Base-by-base conservation (phyloP, 92 coral and sea anemone genomes). In the Parazoanthus swiftii region DNA sequence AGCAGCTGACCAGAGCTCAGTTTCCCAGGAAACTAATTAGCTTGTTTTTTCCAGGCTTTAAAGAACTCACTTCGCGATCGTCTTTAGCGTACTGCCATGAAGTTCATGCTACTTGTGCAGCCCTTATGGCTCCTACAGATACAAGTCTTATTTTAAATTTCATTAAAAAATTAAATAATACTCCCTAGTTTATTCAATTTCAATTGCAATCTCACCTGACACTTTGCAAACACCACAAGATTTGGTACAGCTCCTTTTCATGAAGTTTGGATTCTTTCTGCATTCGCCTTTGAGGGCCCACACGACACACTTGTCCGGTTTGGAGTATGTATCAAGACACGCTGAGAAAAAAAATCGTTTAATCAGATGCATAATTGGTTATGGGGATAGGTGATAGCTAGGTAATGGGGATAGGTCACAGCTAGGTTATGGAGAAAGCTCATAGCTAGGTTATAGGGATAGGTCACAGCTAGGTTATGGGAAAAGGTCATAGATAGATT, bases 221-320 rank as follows among this genome's bases (percentile, higher is more conserved):
- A 36, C 51, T 65, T 65, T 66, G 20, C 86, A 82, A 37, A 26
- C 76, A 42, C 86, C 86, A 67, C 86, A 82, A 14, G 75, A 65
- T 8, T 82, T 82, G 14, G 29, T 51, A 63, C 86, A 82, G 26
- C 38, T 37, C 20, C 36, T 2, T 11, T 8, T 20, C 86, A 82
- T 82, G 20, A 82, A 82, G 8, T 14, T 65, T 4, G 86, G 86
- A 25, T 66, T 66, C 76, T 42, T 66, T 39, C 7, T 39, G 37
- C 86, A 82, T 82, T 65, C 76, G 1, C 76, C 76, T 20, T 38
- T 63, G 38, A 76, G 36, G 56, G 76, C 86, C 86, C 86, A 82
- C 16, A 7, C 36, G 8, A 36, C 33, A 25, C 86, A 82, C 75
- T 65, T 82, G 38, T 42, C 75, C 38, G 76, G 59, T 1, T 82